Evolutionary conservation across 1,140 invertebrate species (phyloP).

Genomic region (Drosophila tsacasi): DNA sequence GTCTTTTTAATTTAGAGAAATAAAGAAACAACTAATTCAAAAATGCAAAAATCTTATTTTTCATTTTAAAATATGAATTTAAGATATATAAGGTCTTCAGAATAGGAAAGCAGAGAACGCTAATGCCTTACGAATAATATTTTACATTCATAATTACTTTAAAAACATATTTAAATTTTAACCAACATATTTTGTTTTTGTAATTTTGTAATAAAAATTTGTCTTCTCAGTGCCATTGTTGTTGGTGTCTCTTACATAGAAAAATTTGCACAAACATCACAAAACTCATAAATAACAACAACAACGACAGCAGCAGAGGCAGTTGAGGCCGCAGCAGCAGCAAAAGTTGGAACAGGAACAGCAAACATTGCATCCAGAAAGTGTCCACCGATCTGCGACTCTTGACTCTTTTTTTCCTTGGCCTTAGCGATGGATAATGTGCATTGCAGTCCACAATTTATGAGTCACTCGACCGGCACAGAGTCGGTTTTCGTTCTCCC

Average conservation of each 20-base stretch:
- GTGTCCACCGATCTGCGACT: constrained; percentile 64
- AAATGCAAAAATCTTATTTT: too few species aligned
- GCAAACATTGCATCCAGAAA: constrained; percentile 48
- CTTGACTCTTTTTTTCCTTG: constrained; percentile 38
- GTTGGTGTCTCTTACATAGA: constrained; percentile 66
- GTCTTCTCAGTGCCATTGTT: constrained; percentile 1
- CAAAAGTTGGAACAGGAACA: constrained; percentile 18
- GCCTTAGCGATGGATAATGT: constrained; percentile 60
- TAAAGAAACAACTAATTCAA: too few species aligned
- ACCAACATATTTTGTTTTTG: too few species aligned
- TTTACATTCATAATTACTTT: not conserved
- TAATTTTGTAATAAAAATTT: not conserved
- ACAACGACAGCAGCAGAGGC: constrained; percentile 44
- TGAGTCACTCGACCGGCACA: constrained; percentile 58
- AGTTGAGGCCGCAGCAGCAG: constrained; percentile 7
- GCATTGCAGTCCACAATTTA: constrained; percentile 76
- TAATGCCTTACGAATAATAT: too few species aligned
- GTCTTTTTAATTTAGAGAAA: too few species aligned
- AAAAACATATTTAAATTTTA: not conserved
- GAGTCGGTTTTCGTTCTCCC: constrained; percentile 22
- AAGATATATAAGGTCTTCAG: too few species aligned
- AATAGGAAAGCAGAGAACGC: too few species aligned
- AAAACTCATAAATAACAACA: constrained; percentile 82
- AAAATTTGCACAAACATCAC: constrained; percentile 83
- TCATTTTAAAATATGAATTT: too few species aligned